phyloP scores from a whole-genome alignment of 2,797 vertebrate genomes.

The Chelmon rostratus region DNA sequence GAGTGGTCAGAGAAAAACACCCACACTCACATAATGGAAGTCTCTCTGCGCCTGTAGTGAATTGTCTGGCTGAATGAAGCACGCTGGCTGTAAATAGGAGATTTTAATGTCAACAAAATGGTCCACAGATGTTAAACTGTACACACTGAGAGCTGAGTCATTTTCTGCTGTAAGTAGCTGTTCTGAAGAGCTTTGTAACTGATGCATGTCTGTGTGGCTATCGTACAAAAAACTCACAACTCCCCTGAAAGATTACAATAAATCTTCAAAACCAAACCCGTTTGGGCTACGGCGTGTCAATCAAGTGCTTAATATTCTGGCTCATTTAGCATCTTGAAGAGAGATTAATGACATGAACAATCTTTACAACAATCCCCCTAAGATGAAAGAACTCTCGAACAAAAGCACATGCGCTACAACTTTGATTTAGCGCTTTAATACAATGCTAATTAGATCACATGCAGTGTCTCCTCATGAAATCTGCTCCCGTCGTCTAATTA shows the following conservation, averaged over 20 bases:
- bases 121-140: constrained; percentile 35
- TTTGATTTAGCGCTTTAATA: constrained; percentile 86
- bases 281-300: constrained; percentile 66
- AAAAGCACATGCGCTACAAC: constrained; percentile 82
- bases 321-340: constrained; percentile 82
- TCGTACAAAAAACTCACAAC: constrained; percentile 7
- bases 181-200: constrained; percentile 43
- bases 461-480: constrained; percentile 79
- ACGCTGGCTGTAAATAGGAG: constrained; percentile 32
- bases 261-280: constrained; percentile 59
- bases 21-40: constrained; percentile 19
- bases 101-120: constrained; percentile 33
- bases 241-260: constrained; percentile 47
- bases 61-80: constrained; percentile 29
- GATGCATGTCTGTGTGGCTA: constrained; percentile 18
- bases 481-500: constrained; percentile 81
- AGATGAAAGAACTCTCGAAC: constrained; percentile 85
- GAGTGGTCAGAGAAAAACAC: constrained; percentile 35
- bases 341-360: constrained; percentile 83
- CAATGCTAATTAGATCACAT: constrained; percentile 86
- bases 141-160: constrained; percentile 4
- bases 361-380: constrained; percentile 82
- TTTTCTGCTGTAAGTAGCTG: constrained; percentile 24
- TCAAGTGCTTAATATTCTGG: constrained; percentile 79
- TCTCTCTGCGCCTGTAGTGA: constrained; percentile 37